These are phyloP conservation scores for Eunapius fragilis DNA, from an alignment of 37 sponge, comb jelly and placozoan species.

Conservation along the genomic window DNA sequence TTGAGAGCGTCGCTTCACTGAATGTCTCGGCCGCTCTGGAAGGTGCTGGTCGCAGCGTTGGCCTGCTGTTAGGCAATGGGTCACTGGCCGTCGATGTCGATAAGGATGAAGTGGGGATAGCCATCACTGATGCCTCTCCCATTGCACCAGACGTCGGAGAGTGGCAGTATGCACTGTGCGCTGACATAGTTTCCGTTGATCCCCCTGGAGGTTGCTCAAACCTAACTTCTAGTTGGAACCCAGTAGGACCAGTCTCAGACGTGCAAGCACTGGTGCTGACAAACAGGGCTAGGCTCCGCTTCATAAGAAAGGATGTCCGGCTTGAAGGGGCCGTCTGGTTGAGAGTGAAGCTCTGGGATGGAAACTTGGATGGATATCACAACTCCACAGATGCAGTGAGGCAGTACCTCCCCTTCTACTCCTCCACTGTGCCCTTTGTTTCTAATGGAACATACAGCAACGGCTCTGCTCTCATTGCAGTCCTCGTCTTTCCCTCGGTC, in stretches of 20 bases:
- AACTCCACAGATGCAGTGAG: conserved; percentile 45
- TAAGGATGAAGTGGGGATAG: conserved; percentile 72
- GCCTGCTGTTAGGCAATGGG: conserved; percentile 52
- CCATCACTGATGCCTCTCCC: conserved; percentile 34
- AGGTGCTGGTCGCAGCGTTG: conserved; percentile 55
- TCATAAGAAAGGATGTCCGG: conserved; percentile 42
- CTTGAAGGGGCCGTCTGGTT: conserved; percentile 85
- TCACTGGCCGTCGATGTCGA: conserved; percentile 65
- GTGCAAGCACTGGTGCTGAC: conserved; percentile 69
- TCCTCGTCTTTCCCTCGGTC: conserved; percentile 42
- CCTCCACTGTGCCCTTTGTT: conserved; percentile 46
- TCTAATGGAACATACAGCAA: conserved; percentile 49
- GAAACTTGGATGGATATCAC: conserved; percentile 69
- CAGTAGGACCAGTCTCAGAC: conserved; percentile 28
- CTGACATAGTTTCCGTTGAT: conserved; percentile 9
- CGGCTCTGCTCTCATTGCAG: conserved; percentile 22
- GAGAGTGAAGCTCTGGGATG: conserved; percentile 84
- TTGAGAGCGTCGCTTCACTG: conserved; percentile 29
- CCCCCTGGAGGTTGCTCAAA: conserved; percentile 19
- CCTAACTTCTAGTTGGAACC: neutral
- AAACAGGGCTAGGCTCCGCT: conserved; percentile 61
- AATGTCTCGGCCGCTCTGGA: neutral
- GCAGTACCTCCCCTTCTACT: neutral
- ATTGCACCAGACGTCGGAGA: conserved; percentile 33
- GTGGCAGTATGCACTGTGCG: conserved; percentile 74